Percentiles rank a stretch among this genome's conserved stretches.
phyloP scores from a whole-genome alignment of 2,888 invertebrate genomes.

The Ormia ochracea region DNA sequence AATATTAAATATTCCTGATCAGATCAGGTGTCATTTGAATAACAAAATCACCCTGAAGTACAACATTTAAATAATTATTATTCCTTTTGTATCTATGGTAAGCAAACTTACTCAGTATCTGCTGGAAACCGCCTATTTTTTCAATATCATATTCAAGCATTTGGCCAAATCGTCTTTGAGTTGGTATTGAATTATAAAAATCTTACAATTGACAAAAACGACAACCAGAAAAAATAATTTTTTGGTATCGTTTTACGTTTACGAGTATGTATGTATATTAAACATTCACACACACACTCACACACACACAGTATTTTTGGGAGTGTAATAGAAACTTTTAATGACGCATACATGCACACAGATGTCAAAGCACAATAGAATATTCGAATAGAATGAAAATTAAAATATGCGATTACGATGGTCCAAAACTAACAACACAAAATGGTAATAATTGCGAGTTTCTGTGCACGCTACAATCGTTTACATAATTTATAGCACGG shows the following conservation, averaged over 20 bases:
- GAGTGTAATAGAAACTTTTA: too few relatives aligned
- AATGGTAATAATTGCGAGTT: neutral
- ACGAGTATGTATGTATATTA: neutral
- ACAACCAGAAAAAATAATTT: neutral
- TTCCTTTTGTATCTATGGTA: neutral
- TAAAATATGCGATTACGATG: constrained; percentile 8
- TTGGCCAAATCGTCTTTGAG: neutral
- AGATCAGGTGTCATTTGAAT: neutral
- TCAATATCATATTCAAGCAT: neutral
- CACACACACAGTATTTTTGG: neutral
- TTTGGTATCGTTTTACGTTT: neutral
- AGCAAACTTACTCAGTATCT: neutral
- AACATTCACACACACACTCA: neutral
- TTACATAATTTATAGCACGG: neutral
- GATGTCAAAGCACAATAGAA: constrained; percentile 23
- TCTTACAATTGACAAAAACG: neutral
- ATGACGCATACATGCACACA: neutral
- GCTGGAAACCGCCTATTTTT: neutral
- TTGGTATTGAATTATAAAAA: constrained; percentile 6
- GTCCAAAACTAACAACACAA: neutral
- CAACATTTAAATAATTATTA: neutral
- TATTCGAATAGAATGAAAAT: constrained; percentile 2
- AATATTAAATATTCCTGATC: too few relatives aligned
- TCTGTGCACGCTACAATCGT: neutral
- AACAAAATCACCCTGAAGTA: neutral